Conservation (phyloP, 2,888 invertebrate species). For the Crepidodera aurea region DNA sequence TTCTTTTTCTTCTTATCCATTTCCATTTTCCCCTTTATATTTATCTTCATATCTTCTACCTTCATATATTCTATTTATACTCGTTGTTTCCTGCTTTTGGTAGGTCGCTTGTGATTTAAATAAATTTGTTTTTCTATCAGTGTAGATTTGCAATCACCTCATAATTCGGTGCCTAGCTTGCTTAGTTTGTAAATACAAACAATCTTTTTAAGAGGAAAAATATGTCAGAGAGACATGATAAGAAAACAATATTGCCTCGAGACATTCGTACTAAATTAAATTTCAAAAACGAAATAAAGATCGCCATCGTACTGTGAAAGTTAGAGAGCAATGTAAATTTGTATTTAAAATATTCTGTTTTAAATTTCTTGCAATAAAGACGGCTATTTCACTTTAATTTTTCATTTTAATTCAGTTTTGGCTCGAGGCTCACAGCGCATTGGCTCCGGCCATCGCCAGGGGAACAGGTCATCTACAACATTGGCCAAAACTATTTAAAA, state of each 20-base stretch:
- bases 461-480: background rate
- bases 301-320: slow-evolving; percentile 30
- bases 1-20: no score
- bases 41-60: no score
- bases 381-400: slow-evolving; percentile 57
- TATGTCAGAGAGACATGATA: slow-evolving; percentile 13
- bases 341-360: slow-evolving; percentile 55
- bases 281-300: slow-evolving; percentile 37
- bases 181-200: background rate
- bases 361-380: slow-evolving; percentile 57
- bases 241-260: slow-evolving; percentile 18
- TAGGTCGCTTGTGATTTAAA: no score
- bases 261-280: slow-evolving; percentile 36
- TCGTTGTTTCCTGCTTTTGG: no score
- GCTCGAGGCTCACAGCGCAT: slow-evolving; percentile 40
- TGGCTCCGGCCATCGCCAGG: slow-evolving; percentile 26
- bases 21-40: no score
- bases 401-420: slow-evolving; percentile 57
- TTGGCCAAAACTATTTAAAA: background rate
- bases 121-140: no score
- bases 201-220: background rate
- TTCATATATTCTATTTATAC: no score
- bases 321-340: slow-evolving; percentile 49
- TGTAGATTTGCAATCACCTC: no score
- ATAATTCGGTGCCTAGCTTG: no score